A percentile compares a stretch with the other conserved stretches of the same genome.
phyloP scores from a whole-genome alignment of 2,888 invertebrate species.

The Calameuta idolon region DNA sequence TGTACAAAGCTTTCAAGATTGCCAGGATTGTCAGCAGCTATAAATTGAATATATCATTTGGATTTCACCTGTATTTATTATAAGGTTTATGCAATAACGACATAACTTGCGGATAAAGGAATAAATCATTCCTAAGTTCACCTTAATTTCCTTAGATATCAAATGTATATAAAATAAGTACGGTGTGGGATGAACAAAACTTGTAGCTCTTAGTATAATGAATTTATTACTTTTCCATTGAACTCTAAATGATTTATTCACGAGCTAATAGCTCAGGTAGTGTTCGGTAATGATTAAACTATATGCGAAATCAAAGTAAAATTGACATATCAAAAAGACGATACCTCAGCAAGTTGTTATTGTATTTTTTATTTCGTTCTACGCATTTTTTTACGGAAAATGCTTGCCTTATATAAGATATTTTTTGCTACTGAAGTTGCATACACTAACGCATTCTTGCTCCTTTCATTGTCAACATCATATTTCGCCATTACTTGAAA shows the following conservation, averaged over 20 bases:
- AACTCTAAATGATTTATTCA: neutral
- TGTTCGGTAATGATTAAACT: neutral
- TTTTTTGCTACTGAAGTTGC: neutral
- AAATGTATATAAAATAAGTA: slow-evolving; percentile 55
- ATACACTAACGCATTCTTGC: neutral
- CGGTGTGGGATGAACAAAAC: slow-evolving; percentile 42
- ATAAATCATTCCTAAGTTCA: slow-evolving; percentile 31
- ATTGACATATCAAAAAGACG: neutral
- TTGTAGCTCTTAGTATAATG: neutral
- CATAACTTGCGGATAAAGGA: neutral
- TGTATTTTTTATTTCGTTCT: neutral
- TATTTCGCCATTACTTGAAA: slow-evolving; percentile 23
- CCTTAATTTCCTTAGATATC: slow-evolving; percentile 38
- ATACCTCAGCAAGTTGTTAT: neutral
- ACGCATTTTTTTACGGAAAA: neutral
- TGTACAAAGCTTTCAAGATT: neutral
- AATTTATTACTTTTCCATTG: slow-evolving; percentile 1
- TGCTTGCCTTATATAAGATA: neutral
- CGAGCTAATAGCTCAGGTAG: neutral
- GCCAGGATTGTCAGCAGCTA: neutral
- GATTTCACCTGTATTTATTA: neutral
- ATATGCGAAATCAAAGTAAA: neutral
- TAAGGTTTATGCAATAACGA: neutral
- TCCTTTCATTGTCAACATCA: neutral
- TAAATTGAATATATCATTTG: neutral